Base-by-base conservation (phyloP, 2,888 invertebrate species). In the Ophion ventricosus region DNA sequence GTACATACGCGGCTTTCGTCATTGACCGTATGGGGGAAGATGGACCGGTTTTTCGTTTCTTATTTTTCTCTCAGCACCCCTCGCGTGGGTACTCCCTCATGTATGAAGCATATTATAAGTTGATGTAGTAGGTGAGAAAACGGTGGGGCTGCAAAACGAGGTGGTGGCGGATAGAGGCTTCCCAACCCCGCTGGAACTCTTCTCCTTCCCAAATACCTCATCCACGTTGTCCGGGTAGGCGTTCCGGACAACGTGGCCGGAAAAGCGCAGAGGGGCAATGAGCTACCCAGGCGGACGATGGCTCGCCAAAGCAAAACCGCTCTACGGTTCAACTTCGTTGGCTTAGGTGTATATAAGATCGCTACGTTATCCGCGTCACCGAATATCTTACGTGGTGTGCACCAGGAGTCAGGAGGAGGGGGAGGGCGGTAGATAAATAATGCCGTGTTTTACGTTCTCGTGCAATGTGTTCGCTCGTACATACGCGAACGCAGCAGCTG, bases 221-320 rank as follows among this genome's bases (percentile, higher is more conserved):
- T 54, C 54, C 69, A 26, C 54, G 76, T 67, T 78, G 61, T 78
- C 83, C 72, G 66, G 74, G 57, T 82, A 79, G 85, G 80, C 72
- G 23, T 20, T 80, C 49, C 20, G n/a, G n/a, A n/a, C n/a, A n/a
- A n/a, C n/a, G n/a, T n/a, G n/a, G n/a, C n/a, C n/a, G 26, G 35
- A 40, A 76, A 66, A 56, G 75, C 61, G 79, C 75, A 67, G 72
- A 79, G 77, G 79, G 84, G 84, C 85, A 82, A 85, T 67, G 63
- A 29, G 78, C 85, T 83, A 72, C 40, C 84, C 69, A 78, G 80
- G 85, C 85, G 84, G 84, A 67, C 43, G 75, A 73, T 74, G 82
- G 67, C 83, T 61, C 66, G 63, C 78, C 77, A 64, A 72, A 85
- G 66, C 64, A 64, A 23, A 57, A 67, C 66, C 3, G 57, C 23